Evolutionary conservation across 2,113 vertebrate species (phyloP).

Genomic region (Nannobrachium achirus): DNA sequence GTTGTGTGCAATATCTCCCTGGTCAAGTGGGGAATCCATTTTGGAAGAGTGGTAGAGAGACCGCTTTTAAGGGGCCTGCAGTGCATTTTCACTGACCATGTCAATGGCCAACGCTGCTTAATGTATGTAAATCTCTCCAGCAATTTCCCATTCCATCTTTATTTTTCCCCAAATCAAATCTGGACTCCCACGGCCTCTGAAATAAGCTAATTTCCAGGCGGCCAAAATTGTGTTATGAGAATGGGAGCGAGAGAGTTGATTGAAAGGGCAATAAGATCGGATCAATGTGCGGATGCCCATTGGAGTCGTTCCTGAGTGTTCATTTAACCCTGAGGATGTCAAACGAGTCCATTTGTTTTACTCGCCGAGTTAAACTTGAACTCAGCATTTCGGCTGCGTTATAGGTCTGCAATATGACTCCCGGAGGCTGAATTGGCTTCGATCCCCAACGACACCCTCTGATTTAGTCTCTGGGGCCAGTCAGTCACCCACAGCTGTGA

Average conservation of each 20-base stretch:
- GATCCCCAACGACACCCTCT: constrained; percentile 29
- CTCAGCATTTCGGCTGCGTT: background rate
- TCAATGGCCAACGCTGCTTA: background rate
- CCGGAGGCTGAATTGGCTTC: constrained; percentile 32
- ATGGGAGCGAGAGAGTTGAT: constrained; percentile 38
- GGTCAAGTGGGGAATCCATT: no score
- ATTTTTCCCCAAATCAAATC: constrained; percentile 32
- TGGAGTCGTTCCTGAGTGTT: background rate
- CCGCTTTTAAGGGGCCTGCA: no score
- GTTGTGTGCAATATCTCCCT: no score
- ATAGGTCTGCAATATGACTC: constrained; percentile 16
- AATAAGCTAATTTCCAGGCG: constrained; percentile 52
- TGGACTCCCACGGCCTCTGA: constrained; percentile 12
- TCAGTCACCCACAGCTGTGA: constrained; percentile 36
- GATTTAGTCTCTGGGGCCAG: constrained; percentile 29
- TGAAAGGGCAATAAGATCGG: constrained; percentile 45
- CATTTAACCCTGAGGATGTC: no score
- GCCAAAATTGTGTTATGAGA: constrained; percentile 42
- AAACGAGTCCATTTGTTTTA: no score
- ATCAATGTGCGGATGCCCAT: constrained; percentile 41
- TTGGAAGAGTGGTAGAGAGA: no score
- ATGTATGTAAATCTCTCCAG: constrained; percentile 24
- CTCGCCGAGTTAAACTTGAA: no score
- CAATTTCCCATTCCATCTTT: constrained; percentile 27
- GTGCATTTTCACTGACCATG: no score